A percentile compares a stretch with the other conserved stretches of the same genome.
Evolutionary conservation across 2,113 vertebrate genomes (phyloP).

Genomic region (Synodontis membranacea): DNA sequence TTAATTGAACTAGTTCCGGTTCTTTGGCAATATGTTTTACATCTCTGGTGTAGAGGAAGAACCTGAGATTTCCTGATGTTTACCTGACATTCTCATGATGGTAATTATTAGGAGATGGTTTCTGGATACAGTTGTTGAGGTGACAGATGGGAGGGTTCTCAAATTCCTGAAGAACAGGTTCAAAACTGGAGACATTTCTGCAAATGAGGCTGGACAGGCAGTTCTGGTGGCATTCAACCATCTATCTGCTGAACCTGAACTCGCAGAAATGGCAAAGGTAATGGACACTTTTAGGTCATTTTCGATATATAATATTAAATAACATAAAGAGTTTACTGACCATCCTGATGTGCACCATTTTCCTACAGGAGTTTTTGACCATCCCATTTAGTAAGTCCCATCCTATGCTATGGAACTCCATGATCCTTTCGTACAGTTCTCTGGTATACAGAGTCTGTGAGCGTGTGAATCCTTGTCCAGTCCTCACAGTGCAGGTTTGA

Average conservation of each 20-base stretch:
- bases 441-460: slow-evolving; percentile 76
- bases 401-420: slow-evolving; percentile 63
- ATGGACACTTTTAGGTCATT: slow-evolving; percentile 21
- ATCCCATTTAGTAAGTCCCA: slow-evolving; percentile 70
- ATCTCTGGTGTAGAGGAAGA: neutral
- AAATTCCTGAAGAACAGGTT: slow-evolving; percentile 76
- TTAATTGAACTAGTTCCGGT: neutral
- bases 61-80: neutral
- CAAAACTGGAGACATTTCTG: slow-evolving; percentile 61
- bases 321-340: neutral
- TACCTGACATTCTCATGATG: slow-evolving; percentile 12
- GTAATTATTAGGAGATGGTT: slow-evolving; percentile 74
- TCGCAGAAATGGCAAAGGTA: slow-evolving; percentile 71
- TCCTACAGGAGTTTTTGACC: slow-evolving; percentile 72
- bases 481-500: slow-evolving; percentile 75
- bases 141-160: slow-evolving; percentile 70
- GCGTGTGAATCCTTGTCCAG: slow-evolving; percentile 67
- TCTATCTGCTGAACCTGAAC: slow-evolving; percentile 60
- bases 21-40: neutral
- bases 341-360: neutral
- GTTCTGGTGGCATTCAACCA: slow-evolving; percentile 72
- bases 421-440: slow-evolving; percentile 78
- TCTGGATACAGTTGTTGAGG: slow-evolving; percentile 68
- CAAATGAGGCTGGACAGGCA: slow-evolving; percentile 65
- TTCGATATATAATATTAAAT: neutral